phyloP scores from a whole-genome alignment of 2,797 vertebrate species.

The Eleutherodactylus coqui region DNA sequence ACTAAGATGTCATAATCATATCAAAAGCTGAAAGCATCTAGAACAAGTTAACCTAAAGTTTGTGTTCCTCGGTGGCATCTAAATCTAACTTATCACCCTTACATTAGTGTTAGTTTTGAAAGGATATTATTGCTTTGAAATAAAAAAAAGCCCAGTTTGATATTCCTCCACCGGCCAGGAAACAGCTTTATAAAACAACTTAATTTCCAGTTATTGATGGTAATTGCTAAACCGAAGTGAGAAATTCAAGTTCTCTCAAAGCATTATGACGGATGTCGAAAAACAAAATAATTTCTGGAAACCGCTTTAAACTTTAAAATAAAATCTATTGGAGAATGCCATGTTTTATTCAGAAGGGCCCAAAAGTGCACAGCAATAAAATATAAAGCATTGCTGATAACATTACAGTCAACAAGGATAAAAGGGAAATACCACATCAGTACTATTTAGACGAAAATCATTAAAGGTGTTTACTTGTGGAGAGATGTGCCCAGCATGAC shows the following conservation, averaged over 20 bases:
- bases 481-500: conserved; percentile 7
- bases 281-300: conserved; percentile 47
- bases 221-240: conserved; percentile 14
- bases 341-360: conserved; percentile 61
- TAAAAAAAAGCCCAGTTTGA: neutral
- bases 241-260: conserved; percentile 33
- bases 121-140: neutral
- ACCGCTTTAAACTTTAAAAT: conserved; percentile 43
- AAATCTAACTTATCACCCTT: conserved; percentile 9
- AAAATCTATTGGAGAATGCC: conserved; percentile 59
- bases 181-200: conserved; percentile 18
- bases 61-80: neutral
- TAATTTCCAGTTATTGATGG: conserved; percentile 46
- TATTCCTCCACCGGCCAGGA: conserved; percentile 15
- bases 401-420: conserved; percentile 36
- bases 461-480: conserved; percentile 22
- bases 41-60: neutral
- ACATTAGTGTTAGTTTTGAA: conserved; percentile 24
- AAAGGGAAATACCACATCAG: conserved; percentile 38
- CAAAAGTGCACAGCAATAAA: conserved; percentile 53
- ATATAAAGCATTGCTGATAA: conserved; percentile 39
- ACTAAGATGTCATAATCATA: neutral
- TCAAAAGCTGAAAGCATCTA: neutral
- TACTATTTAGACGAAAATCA: conserved; percentile 29
- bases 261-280: conserved; percentile 43